These are phyloP conservation scores for Ectropis grisescens DNA, from an alignment of 1,140 invertebrate species.

Conservation along the genomic window DNA sequence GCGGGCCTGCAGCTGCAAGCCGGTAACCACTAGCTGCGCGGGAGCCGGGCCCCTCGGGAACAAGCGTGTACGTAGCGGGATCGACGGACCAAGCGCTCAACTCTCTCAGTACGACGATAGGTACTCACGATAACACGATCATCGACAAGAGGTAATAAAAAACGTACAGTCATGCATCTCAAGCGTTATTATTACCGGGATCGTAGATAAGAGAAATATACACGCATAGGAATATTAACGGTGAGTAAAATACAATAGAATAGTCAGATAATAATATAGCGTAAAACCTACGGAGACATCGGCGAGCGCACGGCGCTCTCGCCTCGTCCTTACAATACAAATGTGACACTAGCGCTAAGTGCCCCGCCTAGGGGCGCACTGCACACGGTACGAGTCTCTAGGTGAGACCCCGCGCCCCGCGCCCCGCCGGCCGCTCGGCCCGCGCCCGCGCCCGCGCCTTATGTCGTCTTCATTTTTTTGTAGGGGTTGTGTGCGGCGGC, in stretches of 20 bases:
- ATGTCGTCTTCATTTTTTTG: slow-evolving; percentile 89
- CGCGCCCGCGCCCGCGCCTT: slow-evolving; percentile 60
- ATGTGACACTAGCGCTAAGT: slow-evolving; percentile 66
- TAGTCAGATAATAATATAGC: slow-evolving; percentile 63
- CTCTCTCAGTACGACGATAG: slow-evolving; percentile 61
- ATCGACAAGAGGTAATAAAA: slow-evolving; percentile 78
- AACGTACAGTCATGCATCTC: slow-evolving; percentile 89
- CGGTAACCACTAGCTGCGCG: slow-evolving; percentile 58
- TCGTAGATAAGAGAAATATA: slow-evolving; percentile 73
- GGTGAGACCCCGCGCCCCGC: slow-evolving; percentile 57
- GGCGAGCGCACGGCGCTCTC: slow-evolving; percentile 54
- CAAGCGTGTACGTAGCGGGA: slow-evolving; percentile 68
- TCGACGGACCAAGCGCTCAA: slow-evolving; percentile 62
- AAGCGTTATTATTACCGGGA: slow-evolving; percentile 90
- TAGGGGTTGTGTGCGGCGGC: slow-evolving; percentile 79
- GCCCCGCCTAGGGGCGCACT: slow-evolving; percentile 58
- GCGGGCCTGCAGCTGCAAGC: slow-evolving; percentile 59
- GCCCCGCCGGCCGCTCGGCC: slow-evolving; percentile 58
- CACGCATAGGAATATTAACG: slow-evolving; percentile 71
- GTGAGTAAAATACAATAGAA: slow-evolving; percentile 64
- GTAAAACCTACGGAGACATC: slow-evolving; percentile 62
- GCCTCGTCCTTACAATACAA: slow-evolving; percentile 68
- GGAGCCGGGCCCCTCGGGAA: slow-evolving; percentile 59
- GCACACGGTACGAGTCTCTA: slow-evolving; percentile 64
- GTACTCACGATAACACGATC: slow-evolving; percentile 57